These are phyloP conservation scores for Platycheirus albimanus DNA, from an alignment of 2,888 invertebrate species.

Conservation along the genomic window DNA sequence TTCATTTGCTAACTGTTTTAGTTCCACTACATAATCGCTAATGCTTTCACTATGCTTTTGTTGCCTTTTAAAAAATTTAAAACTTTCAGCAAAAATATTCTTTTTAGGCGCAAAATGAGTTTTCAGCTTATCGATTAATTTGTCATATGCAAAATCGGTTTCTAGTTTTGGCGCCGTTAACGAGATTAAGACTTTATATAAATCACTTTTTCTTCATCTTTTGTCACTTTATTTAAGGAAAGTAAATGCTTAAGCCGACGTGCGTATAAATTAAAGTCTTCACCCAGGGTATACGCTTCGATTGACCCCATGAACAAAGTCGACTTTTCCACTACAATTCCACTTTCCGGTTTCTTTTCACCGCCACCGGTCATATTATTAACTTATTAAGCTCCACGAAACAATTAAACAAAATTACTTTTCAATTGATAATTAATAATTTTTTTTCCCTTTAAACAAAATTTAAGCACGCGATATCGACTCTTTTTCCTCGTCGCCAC, in stretches of 20 bases:
- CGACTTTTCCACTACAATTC: neutral
- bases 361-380: neutral
- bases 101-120: constrained; percentile 24
- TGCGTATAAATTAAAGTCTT: constrained; percentile 29
- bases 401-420: neutral
- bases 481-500: constrained; percentile 22
- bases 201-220: constrained; percentile 13
- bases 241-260: constrained; percentile 16
- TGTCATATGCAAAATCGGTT: constrained; percentile 3
- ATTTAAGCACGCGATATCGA: neutral
- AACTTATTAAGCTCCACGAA: neutral
- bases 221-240: constrained; percentile 9
- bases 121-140: constrained; percentile 13
- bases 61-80: constrained; percentile 12
- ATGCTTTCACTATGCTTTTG: neutral
- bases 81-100: neutral
- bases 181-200: constrained; percentile 7
- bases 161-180: constrained; percentile 28
- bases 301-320: constrained; percentile 7
- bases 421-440: too few relatives aligned
- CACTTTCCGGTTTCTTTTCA: too few relatives aligned
- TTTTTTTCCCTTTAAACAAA: neutral
- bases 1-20: constrained; percentile 20
- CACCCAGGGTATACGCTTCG: constrained; percentile 5
- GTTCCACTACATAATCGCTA: constrained; percentile 6